Evolutionary conservation across 2,888 invertebrate species (phyloP).

Genomic region (Ptilodon capucinus): DNA sequence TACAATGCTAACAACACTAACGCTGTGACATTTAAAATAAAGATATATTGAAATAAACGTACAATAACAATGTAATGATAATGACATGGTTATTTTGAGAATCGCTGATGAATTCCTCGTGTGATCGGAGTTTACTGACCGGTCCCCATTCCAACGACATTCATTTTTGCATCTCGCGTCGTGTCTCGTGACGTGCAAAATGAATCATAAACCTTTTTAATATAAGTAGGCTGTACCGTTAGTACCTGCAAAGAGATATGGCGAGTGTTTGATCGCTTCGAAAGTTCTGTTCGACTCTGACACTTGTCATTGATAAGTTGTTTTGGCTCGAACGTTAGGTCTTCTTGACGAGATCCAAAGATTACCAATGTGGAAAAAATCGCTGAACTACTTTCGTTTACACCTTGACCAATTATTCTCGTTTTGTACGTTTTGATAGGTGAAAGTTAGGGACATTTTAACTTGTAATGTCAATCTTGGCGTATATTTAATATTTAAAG

Average conservation of each 20-base stretch:
- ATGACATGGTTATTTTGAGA: background rate
- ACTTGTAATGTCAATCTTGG: background rate
- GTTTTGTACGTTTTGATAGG: constrained; percentile 13
- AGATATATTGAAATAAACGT: background rate
- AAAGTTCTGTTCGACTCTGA: constrained; percentile 37
- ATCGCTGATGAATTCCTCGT: background rate
- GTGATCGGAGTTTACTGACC: background rate
- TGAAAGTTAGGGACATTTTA: constrained; percentile 23
- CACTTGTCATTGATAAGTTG: constrained; percentile 19
- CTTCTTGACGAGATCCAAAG: constrained; percentile 13
- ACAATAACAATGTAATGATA: background rate
- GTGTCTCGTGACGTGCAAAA: constrained; percentile 22
- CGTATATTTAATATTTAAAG: too few relatives aligned
- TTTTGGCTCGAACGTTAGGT: constrained; percentile 17
- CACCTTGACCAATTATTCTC: constrained; percentile 26
- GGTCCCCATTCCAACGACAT: background rate
- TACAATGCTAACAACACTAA: background rate
- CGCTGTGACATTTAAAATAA: background rate
- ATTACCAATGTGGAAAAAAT: constrained; percentile 3
- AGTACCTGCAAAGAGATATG: constrained; percentile 23
- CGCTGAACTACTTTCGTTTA: constrained; percentile 27
- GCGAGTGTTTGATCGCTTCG: constrained; percentile 27
- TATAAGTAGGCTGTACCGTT: constrained; percentile 50
- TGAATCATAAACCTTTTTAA: constrained; percentile 37
- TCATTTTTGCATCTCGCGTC: constrained; percentile 24